Evolutionary conservation across 2,888 invertebrate genomes (phyloP), one percentile per base, ranked within the genome.

Genomic region (Andrena trimmerana): DNA sequence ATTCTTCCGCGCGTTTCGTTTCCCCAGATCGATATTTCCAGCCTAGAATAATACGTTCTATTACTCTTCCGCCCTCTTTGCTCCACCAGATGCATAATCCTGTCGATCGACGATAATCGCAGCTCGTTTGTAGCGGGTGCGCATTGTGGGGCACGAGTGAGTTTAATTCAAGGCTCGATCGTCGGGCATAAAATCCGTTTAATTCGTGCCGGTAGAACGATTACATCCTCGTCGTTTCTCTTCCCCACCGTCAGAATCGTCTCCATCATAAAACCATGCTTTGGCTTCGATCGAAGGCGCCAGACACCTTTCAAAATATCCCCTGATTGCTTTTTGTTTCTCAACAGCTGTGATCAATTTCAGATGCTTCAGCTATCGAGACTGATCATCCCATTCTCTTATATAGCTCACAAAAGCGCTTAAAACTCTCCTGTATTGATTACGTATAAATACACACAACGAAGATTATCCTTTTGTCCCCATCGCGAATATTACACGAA

Each of bases 111-210:
- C 70, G 80, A 67, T 86, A 82, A 84, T 86, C 84, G 75, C 54
- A 59, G 68, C 68, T 75, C 79, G 76, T 78, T 76, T 72, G 79
- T 69, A 66, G 63, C 65, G 20, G n/a, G 65, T 60, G 60, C 52
- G 70, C 57, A 60, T 60, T 57, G 71, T 29, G 13, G 60, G 10
- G n/a, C 48, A 70, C 65, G 62, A 69, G 67, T 13, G 74, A 81
- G 73, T 82, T 86, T 78, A 83, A 87, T 78, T 87, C 83, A 85
- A 87, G 84, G 83, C 68, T 69, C 69, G 66, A 60, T 57, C 57
- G 57, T 2, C 73, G 71, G 24, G 68, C 78, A 72, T 70, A 75
- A 86, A 86, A 86, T 78, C 73, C 77, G 72, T 75, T 84, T 84
- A 87, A 86, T 81, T 84, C 72, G 75, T 60, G 42, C 75, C 33